These are phyloP conservation scores for Cistogaster globosa DNA, from an alignment of 2,888 invertebrate species.

Conservation along the genomic window DNA sequence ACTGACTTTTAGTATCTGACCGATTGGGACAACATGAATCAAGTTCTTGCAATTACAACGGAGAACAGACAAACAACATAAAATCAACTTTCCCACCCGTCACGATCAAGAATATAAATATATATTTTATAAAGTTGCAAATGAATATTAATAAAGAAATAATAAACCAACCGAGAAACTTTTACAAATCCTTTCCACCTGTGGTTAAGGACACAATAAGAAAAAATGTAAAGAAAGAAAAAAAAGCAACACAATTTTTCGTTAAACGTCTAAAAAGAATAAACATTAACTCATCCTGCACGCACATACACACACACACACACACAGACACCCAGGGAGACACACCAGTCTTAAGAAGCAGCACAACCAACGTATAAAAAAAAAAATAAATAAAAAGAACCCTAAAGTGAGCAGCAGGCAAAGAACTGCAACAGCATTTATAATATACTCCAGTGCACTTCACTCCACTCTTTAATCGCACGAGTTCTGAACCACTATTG, in stretches of 20 bases:
- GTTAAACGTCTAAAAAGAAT: constrained; percentile 54
- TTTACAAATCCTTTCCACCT: constrained; percentile 20
- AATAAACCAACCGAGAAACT: constrained; percentile 21
- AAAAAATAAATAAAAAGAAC: constrained; percentile 52
- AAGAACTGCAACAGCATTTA: constrained; percentile 65
- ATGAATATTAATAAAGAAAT: no score
- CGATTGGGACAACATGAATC: no score
- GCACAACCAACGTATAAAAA: constrained; percentile 19
- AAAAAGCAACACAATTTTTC: constrained; percentile 48
- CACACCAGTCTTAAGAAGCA: constrained; percentile 30
- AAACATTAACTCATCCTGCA: constrained; percentile 41
- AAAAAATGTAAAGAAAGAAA: constrained; percentile 10
- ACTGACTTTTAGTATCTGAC: no score
- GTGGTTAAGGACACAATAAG: constrained; percentile 1
- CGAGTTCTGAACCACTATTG: constrained; percentile 50
- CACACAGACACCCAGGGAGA: no score
- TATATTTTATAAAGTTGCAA: no score
- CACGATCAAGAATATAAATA: no score
- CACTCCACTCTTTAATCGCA: constrained; percentile 20
- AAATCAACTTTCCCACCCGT: no score
- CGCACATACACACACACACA: background rate
- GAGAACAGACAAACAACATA: no score
- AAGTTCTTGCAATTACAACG: no score
- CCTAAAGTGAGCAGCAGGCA: constrained; percentile 59
- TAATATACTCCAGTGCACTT: constrained; percentile 54